Conservation (phyloP, 2,797 vertebrate genomes). For the Gastrophryne carolinensis region DNA sequence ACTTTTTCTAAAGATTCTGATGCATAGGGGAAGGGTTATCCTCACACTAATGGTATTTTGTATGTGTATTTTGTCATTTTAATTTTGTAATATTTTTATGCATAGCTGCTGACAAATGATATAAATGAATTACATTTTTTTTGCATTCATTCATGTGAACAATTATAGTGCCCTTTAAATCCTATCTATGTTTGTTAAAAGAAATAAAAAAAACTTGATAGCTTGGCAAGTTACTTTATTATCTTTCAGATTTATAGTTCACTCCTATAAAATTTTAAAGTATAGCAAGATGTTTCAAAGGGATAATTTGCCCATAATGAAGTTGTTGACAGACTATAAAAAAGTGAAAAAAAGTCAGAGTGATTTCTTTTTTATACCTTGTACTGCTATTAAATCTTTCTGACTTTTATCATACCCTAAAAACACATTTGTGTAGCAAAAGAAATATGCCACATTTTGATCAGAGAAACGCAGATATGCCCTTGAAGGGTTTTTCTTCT, state of each 20-base stretch:
- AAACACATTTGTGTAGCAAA: conserved; percentile 18
- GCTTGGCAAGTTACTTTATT: background rate
- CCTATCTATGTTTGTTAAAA: background rate
- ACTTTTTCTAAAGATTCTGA: too few relatives aligned
- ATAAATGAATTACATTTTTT: too few relatives aligned
- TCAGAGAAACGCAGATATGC: conserved; percentile 27
- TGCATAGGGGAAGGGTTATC: too few relatives aligned
- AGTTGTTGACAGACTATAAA: conserved; percentile 48
- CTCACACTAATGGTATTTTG: too few relatives aligned
- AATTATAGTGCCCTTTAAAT: background rate
- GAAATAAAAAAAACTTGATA: background rate
- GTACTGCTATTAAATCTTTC: conserved; percentile 47
- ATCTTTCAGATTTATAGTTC: background rate
- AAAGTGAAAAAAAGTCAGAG: conserved; percentile 34
- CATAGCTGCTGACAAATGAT: too few relatives aligned
- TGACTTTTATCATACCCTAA: conserved; percentile 51
- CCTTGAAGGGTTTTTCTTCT: conserved; percentile 33
- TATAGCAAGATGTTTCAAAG: conserved; percentile 35
- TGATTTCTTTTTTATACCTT: conserved; percentile 40
- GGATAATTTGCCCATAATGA: conserved; percentile 44
- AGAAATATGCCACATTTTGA: conserved; percentile 39
- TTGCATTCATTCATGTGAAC: background rate
- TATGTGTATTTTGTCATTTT: too few relatives aligned
- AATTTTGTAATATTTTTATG: too few relatives aligned
- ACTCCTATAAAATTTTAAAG: conserved; percentile 18